A percentile compares a stretch with the other conserved stretches of the same genome.
phyloP scores from a whole-genome alignment of 2,113 vertebrate species.

The Calidris pygmaea region DNA sequence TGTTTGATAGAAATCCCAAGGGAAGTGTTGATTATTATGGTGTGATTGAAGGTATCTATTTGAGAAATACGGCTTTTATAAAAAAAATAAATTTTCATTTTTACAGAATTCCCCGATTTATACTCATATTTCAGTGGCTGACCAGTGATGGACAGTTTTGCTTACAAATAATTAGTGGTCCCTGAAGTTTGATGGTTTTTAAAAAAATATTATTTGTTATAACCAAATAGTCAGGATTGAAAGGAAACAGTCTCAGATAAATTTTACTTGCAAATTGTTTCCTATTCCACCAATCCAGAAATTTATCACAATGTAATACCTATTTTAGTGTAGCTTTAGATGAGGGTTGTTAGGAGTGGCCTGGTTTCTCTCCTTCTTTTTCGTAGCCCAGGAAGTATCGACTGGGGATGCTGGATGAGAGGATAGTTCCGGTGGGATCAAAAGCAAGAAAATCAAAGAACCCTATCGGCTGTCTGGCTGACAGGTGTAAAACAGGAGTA shows the following conservation, averaged over 20 bases:
- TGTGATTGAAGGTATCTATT: conserved; percentile 49
- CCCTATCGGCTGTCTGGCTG: conserved; percentile 81
- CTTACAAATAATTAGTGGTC: not conserved
- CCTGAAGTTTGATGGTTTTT: not conserved
- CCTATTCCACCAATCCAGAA: conserved; percentile 68
- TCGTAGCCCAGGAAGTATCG: conserved; percentile 83
- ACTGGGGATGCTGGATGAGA: conserved; percentile 84
- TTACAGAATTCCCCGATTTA: not conserved
- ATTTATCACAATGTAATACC: not conserved
- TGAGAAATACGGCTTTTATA: not conserved
- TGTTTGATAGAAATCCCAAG: not conserved
- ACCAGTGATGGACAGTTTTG: conserved; percentile 9
- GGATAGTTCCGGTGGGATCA: conserved; percentile 84
- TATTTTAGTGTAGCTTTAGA: conserved; percentile 68
- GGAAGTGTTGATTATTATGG: not conserved
- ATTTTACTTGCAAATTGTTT: conserved; percentile 76
- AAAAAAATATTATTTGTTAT: not conserved
- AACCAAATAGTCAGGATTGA: conserved; percentile 37
- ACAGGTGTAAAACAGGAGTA: conserved; percentile 85
- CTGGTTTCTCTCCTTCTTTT: conserved; percentile 83
- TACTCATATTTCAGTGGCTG: conserved; percentile 2
- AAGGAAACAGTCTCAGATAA: conserved; percentile 63
- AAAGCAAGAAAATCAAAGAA: conserved; percentile 84
- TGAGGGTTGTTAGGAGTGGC: conserved; percentile 81
- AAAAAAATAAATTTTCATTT: not conserved